Percentiles rank a stretch among this genome's conserved stretches.
These are phyloP conservation scores for Cephus pulcher DNA, from an alignment of 2,888 invertebrate species.

Conservation along the genomic window DNA sequence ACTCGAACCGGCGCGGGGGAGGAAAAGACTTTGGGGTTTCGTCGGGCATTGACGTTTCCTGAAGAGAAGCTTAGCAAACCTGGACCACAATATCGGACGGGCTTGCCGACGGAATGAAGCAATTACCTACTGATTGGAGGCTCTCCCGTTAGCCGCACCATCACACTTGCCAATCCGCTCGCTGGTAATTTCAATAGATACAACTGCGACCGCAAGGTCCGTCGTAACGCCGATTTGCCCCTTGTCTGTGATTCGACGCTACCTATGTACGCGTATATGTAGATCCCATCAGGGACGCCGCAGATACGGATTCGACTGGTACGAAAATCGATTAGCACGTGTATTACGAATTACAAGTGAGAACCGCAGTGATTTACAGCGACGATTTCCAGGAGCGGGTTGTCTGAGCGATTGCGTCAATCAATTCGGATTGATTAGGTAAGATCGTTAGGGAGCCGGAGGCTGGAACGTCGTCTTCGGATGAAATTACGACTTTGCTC, in stretches of 20 bases:
- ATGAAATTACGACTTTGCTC: not conserved
- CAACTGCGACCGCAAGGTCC: constrained; percentile 57
- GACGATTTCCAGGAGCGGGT: not conserved
- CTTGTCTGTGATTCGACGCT: constrained; percentile 14
- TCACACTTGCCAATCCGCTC: constrained; percentile 59
- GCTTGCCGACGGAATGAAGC: constrained; percentile 56
- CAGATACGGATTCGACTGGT: constrained; percentile 6
- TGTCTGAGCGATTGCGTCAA: not conserved
- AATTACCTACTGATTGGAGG: constrained; percentile 64
- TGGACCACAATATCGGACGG: not conserved
- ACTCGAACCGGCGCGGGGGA: not conserved
- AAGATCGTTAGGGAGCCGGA: not conserved
- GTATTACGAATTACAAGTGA: constrained; percentile 30
- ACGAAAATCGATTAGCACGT: constrained; percentile 29
- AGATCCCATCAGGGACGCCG: constrained; percentile 29
- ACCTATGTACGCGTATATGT: not conserved
- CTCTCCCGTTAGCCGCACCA: constrained; percentile 52
- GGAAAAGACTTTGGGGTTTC: constrained; percentile 18
- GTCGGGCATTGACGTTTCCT: constrained; percentile 15
- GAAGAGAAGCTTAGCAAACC: constrained; percentile 13
- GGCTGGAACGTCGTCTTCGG: not conserved
- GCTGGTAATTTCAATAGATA: constrained; percentile 61
- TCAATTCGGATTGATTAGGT: not conserved
- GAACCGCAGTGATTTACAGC: constrained; percentile 19
- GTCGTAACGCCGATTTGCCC: constrained; percentile 43